These are phyloP conservation scores for Erebia epiphron DNA, from an alignment of 2,888 invertebrate species.

Conservation along the genomic window DNA sequence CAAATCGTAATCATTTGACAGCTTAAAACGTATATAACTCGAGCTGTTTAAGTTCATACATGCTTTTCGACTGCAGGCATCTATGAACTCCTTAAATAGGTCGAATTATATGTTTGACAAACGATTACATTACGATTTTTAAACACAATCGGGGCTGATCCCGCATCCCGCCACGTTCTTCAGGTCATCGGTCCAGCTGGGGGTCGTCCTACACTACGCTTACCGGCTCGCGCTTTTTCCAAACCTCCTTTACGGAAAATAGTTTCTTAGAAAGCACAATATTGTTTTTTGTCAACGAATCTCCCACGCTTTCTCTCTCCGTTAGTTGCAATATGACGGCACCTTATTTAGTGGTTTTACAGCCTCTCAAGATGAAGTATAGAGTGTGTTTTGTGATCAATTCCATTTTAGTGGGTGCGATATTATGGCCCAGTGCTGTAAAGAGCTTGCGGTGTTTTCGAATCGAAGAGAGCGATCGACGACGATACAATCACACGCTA, in stretches of 20 bases:
- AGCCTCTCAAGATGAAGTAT: slow-evolving; percentile 21
- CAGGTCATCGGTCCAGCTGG: no score
- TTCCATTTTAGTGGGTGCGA: slow-evolving; percentile 29
- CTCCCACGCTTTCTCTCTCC: slow-evolving; percentile 28
- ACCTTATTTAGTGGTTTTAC: slow-evolving; percentile 23
- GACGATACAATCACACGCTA: slow-evolving; percentile 17
- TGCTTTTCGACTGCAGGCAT: no score
- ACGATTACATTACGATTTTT: no score
- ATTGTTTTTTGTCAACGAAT: slow-evolving; percentile 21
- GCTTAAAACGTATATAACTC: no score
- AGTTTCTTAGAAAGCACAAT: slow-evolving; percentile 23
- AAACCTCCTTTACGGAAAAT: slow-evolving; percentile 7
- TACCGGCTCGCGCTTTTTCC: neutral
- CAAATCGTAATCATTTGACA: no score
- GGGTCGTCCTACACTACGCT: no score
- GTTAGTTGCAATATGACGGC: slow-evolving; percentile 27
- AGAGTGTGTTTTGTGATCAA: slow-evolving; percentile 30
- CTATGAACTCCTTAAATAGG: no score
- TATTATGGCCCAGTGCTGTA: slow-evolving; percentile 32
- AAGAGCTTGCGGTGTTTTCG: slow-evolving; percentile 70
- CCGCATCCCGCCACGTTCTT: no score
- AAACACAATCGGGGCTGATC: no score
- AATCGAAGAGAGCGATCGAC: slow-evolving; percentile 63
- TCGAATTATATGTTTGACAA: no score
- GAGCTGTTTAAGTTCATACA: no score